These are phyloP conservation scores for Zygogramma bicolorata DNA, from an alignment of 2,888 invertebrate genomes.

Conservation along the genomic window DNA sequence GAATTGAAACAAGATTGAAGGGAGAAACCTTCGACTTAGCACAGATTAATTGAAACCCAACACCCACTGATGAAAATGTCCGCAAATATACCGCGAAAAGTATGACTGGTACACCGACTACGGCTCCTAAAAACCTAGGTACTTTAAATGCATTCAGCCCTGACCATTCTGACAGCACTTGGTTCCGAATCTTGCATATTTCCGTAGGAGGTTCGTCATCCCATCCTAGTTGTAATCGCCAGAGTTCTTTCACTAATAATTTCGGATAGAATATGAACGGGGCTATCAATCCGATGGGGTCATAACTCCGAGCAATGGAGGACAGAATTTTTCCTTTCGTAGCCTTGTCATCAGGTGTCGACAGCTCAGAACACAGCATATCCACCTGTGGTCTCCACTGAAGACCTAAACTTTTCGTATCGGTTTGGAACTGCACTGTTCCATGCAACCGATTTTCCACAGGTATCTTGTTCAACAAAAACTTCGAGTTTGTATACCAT, in stretches of 20 bases:
- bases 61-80: no score
- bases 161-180: no score
- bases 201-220: neutral
- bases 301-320: slow-evolving; percentile 25
- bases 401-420: slow-evolving; percentile 29
- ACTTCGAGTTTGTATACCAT: slow-evolving; percentile 29
- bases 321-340: slow-evolving; percentile 24
- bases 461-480: slow-evolving; percentile 12
- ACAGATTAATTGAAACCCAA: no score
- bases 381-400: no score
- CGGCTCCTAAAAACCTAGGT: no score
- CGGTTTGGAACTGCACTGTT: slow-evolving; percentile 23
- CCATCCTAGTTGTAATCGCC: neutral
- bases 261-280: slow-evolving; percentile 15
- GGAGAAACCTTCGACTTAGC: no score
- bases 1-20: no score
- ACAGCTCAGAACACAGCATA: slow-evolving; percentile 13
- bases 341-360: slow-evolving; percentile 10
- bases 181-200: neutral
- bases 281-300: slow-evolving; percentile 26
- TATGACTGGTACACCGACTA: no score
- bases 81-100: no score
- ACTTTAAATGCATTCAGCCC: no score
- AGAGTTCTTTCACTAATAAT: slow-evolving; percentile 4
- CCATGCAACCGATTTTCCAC: slow-evolving; percentile 19